Conservation (phyloP, 1,140 invertebrate genomes). For the Pseudoatta argentina region DNA sequence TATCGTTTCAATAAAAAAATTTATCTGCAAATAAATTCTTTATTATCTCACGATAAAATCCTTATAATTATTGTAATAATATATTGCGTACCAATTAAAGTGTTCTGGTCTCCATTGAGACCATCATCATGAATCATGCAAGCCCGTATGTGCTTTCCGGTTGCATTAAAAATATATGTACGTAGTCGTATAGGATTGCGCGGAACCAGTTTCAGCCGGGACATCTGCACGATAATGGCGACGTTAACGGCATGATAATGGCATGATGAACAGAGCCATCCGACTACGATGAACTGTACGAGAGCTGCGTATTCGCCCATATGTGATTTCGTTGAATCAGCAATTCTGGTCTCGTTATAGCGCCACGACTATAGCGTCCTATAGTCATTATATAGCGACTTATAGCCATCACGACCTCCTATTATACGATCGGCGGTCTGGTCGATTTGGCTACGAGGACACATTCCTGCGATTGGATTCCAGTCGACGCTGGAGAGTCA, state of each 20-base stretch:
- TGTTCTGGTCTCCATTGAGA: background rate
- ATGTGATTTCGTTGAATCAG: slow-evolving; percentile 40
- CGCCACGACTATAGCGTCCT: slow-evolving; percentile 39
- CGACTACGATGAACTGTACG: background rate
- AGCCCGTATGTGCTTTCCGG: slow-evolving; percentile 13
- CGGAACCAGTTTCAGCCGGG: slow-evolving; percentile 27
- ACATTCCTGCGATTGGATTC: slow-evolving; percentile 64
- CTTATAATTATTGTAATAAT: background rate
- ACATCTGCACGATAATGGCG: slow-evolving; percentile 47
- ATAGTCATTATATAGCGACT: slow-evolving; percentile 37
- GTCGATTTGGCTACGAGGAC: slow-evolving; percentile 63
- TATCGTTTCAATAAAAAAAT: background rate
- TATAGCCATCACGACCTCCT: background rate
- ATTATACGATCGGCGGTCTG: slow-evolving; percentile 35
- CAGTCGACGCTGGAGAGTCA: slow-evolving; percentile 59
- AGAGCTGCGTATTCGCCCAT: slow-evolving; percentile 7
- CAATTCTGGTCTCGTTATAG: slow-evolving; percentile 16
- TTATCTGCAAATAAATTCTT: background rate
- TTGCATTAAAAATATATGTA: slow-evolving; percentile 19
- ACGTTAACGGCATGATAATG: slow-evolving; percentile 24
- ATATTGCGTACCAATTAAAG: background rate
- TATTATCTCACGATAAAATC: background rate
- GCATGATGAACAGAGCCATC: slow-evolving; percentile 10
- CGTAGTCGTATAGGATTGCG: slow-evolving; percentile 9
- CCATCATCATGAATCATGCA: background rate